Evolutionary conservation across 2,113 vertebrate genomes (phyloP).

Genomic region (Apus apus): DNA sequence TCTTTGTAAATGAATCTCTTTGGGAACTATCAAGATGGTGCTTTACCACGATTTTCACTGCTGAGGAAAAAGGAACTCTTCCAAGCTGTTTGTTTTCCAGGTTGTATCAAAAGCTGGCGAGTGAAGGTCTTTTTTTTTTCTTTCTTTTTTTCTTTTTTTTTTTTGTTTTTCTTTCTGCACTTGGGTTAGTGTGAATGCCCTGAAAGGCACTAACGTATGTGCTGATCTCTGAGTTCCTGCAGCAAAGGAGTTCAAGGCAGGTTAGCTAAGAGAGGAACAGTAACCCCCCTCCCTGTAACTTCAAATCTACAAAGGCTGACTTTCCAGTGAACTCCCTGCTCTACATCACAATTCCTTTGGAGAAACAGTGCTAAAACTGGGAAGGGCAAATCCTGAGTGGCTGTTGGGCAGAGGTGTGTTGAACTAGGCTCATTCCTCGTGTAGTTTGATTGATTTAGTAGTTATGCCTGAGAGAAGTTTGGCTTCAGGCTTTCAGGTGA

Average conservation of each 20-base stretch:
- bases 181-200: not conserved
- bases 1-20: conserved; percentile 77
- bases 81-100: conserved; percentile 42
- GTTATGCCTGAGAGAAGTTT: not conserved
- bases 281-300: not conserved
- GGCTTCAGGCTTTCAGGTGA: not conserved
- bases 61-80: conserved; percentile 43
- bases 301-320: conserved; percentile 40
- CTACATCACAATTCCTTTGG: not conserved
- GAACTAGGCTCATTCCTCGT: not conserved
- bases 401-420: conserved; percentile 34
- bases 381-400: conserved; percentile 40
- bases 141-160: not conserved
- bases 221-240: conserved; percentile 6
- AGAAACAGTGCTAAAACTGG: conserved; percentile 29
- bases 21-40: conserved; percentile 67
- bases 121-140: not conserved
- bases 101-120: conserved; percentile 40
- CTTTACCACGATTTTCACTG: conserved; percentile 69
- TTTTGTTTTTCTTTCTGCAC: conserved; percentile 22
- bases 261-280: not conserved
- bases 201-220: not conserved
- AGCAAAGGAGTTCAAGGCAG: conserved; percentile 17
- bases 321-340: conserved; percentile 27
- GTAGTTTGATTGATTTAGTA: conserved; percentile 37